Percentiles rank a stretch among this genome's conserved stretches.
phyloP scores from a whole-genome alignment of 2,113 vertebrate species.

The Taurulus bubalis region DNA sequence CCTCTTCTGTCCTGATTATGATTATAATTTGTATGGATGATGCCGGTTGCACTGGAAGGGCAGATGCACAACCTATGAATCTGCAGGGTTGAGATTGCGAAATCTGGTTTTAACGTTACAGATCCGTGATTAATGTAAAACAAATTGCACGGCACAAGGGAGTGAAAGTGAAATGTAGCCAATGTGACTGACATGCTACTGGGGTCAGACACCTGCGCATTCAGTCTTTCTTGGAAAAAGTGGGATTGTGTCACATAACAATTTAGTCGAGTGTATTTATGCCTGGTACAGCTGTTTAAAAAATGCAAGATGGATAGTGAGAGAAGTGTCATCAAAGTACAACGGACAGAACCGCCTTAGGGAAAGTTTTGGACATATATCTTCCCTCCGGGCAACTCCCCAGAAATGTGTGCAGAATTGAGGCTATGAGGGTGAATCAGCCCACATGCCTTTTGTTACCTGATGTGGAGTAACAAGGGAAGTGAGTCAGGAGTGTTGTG shows the following conservation, averaged over 20 bases:
- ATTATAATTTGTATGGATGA: background rate
- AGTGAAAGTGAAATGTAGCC: background rate
- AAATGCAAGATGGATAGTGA: background rate
- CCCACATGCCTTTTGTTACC: slow-evolving; percentile 47
- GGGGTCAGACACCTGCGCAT: background rate
- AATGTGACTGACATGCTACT: background rate
- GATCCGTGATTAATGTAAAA: background rate
- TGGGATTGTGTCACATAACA: background rate
- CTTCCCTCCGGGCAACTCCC: slow-evolving; percentile 42
- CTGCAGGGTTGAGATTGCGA: background rate
- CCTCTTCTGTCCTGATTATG: background rate
- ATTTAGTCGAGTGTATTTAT: background rate
- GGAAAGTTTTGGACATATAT: slow-evolving; percentile 7
- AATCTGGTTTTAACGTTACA: background rate
- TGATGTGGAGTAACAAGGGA: slow-evolving; percentile 56
- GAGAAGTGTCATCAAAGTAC: background rate
- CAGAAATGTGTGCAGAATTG: slow-evolving; percentile 46
- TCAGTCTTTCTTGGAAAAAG: background rate
- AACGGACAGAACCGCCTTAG: background rate
- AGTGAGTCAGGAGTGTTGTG: slow-evolving; percentile 40
- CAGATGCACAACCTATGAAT: background rate
- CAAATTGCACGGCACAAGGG: background rate
- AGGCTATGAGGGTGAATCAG: slow-evolving; percentile 35
- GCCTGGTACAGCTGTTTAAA: background rate
- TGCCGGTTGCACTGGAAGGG: background rate